Evolutionary conservation across 2,113 vertebrate genomes (phyloP), one percentile per base, ranked within the genome.

Genomic region (Himantopus leucocephalus): DNA sequence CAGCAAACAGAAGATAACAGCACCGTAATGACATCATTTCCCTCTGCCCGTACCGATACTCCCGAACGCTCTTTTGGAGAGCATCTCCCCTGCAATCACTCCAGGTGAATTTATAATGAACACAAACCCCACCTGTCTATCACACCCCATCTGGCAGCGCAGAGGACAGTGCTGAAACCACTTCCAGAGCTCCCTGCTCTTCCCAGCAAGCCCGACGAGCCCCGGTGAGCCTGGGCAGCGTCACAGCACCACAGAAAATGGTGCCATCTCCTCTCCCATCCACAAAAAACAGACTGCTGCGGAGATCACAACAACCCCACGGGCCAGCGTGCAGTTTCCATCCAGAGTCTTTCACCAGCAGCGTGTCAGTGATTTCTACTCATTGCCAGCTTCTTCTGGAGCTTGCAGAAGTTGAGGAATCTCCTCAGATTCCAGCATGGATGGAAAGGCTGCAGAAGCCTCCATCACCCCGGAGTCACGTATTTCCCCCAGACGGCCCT

Each of bases 21-120:
- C 45, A 56, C 26, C 3, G 0, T 6, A 32, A 35, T 8, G 17
- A 12, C 12, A 15, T n/a, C 3, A 52, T 58, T 30, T 27, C 37
- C 12, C 7, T 6, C 11, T 26, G 26, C 5, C 13, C 5, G 9
- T 8, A 8, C 13, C 3, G 4, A 27, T 48, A 41, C 45, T 43
- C 30, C 20, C 4, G 2, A 92, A 62, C 1, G 4, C 14, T 73
- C 13, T 60, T 68, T 32, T 5, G 32, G 43, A 70, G 39, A 79
- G 1, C 19, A 45, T 47, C 8, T 5, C 6, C 14, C 4, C 37
- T 39, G 48, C 26, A 73, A 26, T 29, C 19, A 15, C 20, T 41
- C 30, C 39, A 74, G 35, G 32, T 12, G 43, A 18, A 19, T 76
- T 67, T 27, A n/a, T 27, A n/a, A 45, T 1, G 2, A 50, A 24